Evolutionary conservation across 2,113 vertebrate genomes (phyloP).

Genomic region (Macrotus californicus): DNA sequence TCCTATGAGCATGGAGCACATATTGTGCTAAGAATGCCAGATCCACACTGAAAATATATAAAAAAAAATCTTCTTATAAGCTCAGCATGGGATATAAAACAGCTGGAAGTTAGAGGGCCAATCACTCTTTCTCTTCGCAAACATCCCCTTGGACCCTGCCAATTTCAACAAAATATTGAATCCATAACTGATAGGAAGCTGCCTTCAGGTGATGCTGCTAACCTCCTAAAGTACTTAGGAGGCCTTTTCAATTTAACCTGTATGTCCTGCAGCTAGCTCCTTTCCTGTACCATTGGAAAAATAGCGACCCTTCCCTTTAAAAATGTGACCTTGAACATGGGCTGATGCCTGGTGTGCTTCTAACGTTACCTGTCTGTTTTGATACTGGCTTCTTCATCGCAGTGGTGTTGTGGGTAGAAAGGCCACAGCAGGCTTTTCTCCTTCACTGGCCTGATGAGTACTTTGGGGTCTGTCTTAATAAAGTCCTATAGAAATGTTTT

Average conservation of each 20-base stretch:
- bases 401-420: background rate
- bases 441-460: constrained; percentile 58
- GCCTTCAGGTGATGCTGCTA: constrained; percentile 31
- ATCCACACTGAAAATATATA: background rate
- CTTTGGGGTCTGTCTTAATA: constrained; percentile 65
- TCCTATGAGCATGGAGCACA: background rate
- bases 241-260: constrained; percentile 50
- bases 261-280: constrained; percentile 1
- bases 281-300: constrained; percentile 51
- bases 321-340: constrained; percentile 42
- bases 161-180: constrained; percentile 35
- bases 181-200: constrained; percentile 49
- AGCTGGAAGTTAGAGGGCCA: background rate
- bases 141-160: background rate
- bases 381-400: constrained; percentile 48
- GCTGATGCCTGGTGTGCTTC: background rate
- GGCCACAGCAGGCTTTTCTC: constrained; percentile 34
- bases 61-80: background rate
- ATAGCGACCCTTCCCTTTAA: constrained; percentile 33
- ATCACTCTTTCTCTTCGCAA: background rate
- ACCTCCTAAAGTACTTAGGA: constrained; percentile 12
- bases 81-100: constrained; percentile 22
- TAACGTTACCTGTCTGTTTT: constrained; percentile 55
- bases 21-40: background rate
- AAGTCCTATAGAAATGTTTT: constrained; percentile 70